Base-by-base conservation (phyloP, 2,888 invertebrate species). In the Urechis unicinctus region DNA sequence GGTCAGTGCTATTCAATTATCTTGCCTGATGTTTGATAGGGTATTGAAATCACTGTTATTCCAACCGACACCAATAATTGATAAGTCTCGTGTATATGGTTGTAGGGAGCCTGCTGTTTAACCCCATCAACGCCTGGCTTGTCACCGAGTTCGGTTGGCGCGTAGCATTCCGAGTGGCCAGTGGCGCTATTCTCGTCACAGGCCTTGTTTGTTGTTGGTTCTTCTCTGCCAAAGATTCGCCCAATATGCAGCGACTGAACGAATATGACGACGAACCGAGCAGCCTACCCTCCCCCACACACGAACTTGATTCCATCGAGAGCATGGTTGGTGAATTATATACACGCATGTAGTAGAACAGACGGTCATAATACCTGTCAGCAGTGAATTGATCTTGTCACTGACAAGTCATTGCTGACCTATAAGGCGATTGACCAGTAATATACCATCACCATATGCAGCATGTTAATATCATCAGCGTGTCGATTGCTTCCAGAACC, bases 81-180 rank as follows among this genome's bases (percentile, higher is more conserved):
- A n/a, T n/a, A n/a, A n/a, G n/a, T n/a, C n/a, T n/a, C n/a, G n/a
- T n/a, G n/a, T n/a, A n/a, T n/a, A 22, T n/a, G n/a, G n/a, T n/a
- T 29, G 2, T 61, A 68, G 68, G 68, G 17, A 69, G 68, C 55
- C 57, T 68, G 49, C 25, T 68, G 6, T 68, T 68, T 58, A 68
- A 68, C 52, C 68, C 68, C 3, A 52, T 68, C 43, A 68, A 68
- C 56, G 68, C 66, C 2, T 64, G 60, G 64, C 56, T 68, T 31
- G 59, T 67, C 24, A 46, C 52, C 26, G 52, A 53, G 6, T 68
- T 65, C 51, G 65, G 61, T n/a, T 68, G 67, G 66, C 56, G 64
- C 22, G 57, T 61, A 6, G 68, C 65, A 1, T 68, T 68, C 60
- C 64, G 68, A 13, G 55, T 58, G n/a, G 51, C 64, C 25, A 56